Conservation (phyloP, 2,797 vertebrate genomes). For the Amblyopsis hoosieri region DNA sequence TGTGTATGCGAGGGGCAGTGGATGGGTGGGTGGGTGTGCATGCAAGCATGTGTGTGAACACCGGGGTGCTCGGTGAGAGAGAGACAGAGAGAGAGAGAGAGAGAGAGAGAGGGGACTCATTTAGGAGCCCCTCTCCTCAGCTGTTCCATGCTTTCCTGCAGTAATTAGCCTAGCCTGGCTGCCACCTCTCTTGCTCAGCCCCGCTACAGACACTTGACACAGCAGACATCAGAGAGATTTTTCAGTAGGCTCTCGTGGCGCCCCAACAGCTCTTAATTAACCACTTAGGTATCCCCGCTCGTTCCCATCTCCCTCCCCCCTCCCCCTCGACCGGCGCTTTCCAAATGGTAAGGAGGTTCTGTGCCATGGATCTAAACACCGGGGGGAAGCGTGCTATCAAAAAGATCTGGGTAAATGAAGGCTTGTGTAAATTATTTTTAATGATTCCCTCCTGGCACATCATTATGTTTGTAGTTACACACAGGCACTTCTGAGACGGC, state of each 20-base stretch:
- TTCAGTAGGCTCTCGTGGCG: slow-evolving; percentile 96
- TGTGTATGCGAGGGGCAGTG: slow-evolving; percentile 8
- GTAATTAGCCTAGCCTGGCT: slow-evolving; percentile 96
- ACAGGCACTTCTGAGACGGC: slow-evolving; percentile 97
- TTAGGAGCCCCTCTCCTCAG: slow-evolving; percentile 84
- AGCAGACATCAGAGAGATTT: slow-evolving; percentile 99
- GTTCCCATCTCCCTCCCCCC: slow-evolving; percentile 74
- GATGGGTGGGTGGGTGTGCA: slow-evolving; percentile 20
- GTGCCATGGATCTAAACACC: slow-evolving; percentile 93
- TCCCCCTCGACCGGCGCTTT: slow-evolving; percentile 85
- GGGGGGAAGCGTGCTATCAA: slow-evolving; percentile 96
- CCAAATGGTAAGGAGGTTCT: slow-evolving; percentile 91
- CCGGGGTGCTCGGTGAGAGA: slow-evolving; percentile 33
- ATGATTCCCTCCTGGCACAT: slow-evolving; percentile 99
- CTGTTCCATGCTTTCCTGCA: slow-evolving; percentile 85
- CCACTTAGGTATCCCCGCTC: slow-evolving; percentile 98
- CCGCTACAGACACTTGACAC: slow-evolving; percentile 99
- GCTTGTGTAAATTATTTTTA: slow-evolving; percentile 99
- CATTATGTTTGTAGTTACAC: slow-evolving; percentile 99
- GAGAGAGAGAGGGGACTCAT: slow-evolving; percentile 71
- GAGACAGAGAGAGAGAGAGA: slow-evolving; percentile 74
- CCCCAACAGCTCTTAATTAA: slow-evolving; percentile 99
- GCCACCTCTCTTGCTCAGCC: slow-evolving; percentile 94
- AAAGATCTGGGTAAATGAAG: slow-evolving; percentile 99
- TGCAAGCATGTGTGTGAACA: background rate